A percentile compares a stretch with the other conserved stretches of the same genome.
Evolutionary conservation across 2,888 invertebrate genomes (phyloP).

Genomic region (Griposia aprilina): DNA sequence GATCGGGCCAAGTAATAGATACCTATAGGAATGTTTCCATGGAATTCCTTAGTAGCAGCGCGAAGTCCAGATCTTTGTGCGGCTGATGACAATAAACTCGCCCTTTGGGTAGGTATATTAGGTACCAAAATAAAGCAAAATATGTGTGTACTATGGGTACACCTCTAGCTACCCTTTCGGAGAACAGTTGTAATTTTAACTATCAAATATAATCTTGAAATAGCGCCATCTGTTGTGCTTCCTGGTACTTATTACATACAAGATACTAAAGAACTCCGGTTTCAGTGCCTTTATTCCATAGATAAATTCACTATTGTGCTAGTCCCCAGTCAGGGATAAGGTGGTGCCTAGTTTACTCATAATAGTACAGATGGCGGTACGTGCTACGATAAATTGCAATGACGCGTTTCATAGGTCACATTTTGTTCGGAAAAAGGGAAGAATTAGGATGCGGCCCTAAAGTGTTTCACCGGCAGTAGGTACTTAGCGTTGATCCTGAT

Average conservation of each 20-base stretch:
- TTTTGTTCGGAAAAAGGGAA: not conserved
- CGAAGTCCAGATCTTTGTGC: not conserved
- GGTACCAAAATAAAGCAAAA: not conserved
- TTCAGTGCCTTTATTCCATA: not conserved
- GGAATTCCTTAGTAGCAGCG: not conserved
- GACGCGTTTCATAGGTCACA: not conserved
- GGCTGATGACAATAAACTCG: not conserved
- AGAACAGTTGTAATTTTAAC: not conserved
- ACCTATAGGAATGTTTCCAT: not conserved
- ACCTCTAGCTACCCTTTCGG: too few species aligned
- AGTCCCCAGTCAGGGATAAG: not conserved
- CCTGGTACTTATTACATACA: not conserved
- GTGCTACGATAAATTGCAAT: not conserved
- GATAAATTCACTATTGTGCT: too few species aligned
- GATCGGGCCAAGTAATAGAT: not conserved
- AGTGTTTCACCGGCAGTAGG: too few species aligned
- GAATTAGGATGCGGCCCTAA: not conserved
- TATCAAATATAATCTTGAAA: not conserved
- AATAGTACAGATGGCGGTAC: constrained; percentile 9
- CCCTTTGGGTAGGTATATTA: not conserved
- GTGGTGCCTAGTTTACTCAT: not conserved
- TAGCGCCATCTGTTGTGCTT: constrained; percentile 4
- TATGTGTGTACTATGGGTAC: not conserved
- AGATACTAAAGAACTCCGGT: not conserved
- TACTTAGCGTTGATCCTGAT: too few species aligned